Evolutionary conservation across 2,888 invertebrate species (phyloP), one percentile per base, ranked within the genome.

Genomic region (Pyrocoelia pectoralis): DNA sequence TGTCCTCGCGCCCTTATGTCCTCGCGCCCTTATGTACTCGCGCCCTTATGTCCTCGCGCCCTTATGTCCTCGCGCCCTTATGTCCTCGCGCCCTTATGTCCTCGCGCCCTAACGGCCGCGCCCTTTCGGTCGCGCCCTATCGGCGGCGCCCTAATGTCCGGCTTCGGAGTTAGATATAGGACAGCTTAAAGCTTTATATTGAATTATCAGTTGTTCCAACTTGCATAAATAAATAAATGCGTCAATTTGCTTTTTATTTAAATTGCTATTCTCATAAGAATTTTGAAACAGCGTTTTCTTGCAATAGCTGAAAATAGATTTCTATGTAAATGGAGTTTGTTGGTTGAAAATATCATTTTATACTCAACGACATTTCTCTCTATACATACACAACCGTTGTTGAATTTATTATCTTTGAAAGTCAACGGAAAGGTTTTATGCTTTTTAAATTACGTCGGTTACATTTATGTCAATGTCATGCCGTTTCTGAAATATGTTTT

Each of bases 211-310:
- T 49, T 19, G 2, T 1, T 17, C 9, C 12, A 18, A 59, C 58
- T 63, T 58, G 58, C 63, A 63, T 63, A n/a, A 63, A 54, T 53
- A 63, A 63, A 63, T 41, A n/a, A n/a, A n/a, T 51, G 54, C 40
- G 54, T 41, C 53, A 51, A 63, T 63, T 63, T 41, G 48, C 38
- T 58, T 63, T 62, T 62, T 57, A 57, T 57, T 62, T 62, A 57
- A 62, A 62, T 62, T 57, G 40, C 28, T 38, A 56, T 28, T 56
- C 48, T 56, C 38, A 12, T 29, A 28, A 41, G 41, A 46, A n/a
- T n/a, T 29, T 43, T 38, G 29, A 33, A 18, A 41, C 29, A 49
- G 40, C 38, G 18, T 57, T 51, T 18, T 33, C 33, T 33, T 41
- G 33, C 51, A 51, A 59, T 59, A 40, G 53, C 41, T 2, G 51